These are phyloP conservation scores for Picathartes gymnocephalus DNA, from an alignment of 2,113 vertebrate species.

Conservation along the genomic window DNA sequence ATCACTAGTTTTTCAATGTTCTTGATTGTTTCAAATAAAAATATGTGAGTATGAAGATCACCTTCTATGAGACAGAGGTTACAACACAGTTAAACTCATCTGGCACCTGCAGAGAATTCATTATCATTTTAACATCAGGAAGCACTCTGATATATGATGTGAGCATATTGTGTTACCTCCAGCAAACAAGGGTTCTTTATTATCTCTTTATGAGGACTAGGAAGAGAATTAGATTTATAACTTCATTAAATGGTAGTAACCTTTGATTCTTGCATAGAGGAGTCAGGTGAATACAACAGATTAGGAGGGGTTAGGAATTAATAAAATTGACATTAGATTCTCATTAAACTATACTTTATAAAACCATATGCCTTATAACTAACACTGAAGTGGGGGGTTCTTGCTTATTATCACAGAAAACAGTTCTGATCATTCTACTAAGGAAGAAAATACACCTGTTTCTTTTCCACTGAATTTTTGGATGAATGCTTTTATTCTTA, in stretches of 20 bases:
- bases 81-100: background rate
- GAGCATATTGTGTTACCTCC: background rate
- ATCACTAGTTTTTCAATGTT: background rate
- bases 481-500: background rate
- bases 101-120: background rate
- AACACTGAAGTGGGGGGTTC: background rate
- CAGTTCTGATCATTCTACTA: background rate
- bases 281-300: background rate
- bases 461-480: background rate
- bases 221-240: background rate
- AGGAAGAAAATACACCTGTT: background rate
- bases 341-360: background rate
- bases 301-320: background rate
- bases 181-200: background rate
- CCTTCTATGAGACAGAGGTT: background rate
- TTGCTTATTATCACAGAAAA: background rate
- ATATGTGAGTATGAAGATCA: background rate
- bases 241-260: background rate
- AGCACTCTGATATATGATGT: background rate
- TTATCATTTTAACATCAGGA: constrained; percentile 16
- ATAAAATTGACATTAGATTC: background rate
- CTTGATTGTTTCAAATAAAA: background rate
- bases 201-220: background rate
- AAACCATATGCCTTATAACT: background rate
- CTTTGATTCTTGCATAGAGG: background rate